Evolutionary conservation across 2,888 invertebrate species (phyloP).

Genomic region (Dysmachus trigonus): DNA sequence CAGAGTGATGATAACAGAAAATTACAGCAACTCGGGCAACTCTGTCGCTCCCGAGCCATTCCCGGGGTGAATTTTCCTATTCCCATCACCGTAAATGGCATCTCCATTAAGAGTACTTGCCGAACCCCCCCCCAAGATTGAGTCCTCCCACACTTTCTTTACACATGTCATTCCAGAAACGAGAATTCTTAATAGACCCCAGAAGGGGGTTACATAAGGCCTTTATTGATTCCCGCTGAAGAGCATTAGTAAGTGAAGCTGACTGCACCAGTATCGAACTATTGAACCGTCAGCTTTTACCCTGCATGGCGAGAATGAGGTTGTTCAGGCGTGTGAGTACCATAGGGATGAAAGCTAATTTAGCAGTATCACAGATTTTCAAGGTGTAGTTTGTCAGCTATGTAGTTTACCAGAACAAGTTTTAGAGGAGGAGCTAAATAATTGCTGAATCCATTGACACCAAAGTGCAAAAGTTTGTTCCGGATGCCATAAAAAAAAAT

Average conservation of each 20-base stretch:
- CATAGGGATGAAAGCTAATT: not conserved
- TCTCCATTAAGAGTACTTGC: not conserved
- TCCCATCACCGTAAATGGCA: conserved; percentile 15
- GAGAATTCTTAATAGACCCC: not conserved
- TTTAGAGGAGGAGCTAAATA: not conserved
- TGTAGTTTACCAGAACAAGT: not conserved
- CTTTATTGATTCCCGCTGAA: not conserved
- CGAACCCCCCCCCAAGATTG: not conserved
- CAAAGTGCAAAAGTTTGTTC: not conserved
- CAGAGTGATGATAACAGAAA: not conserved
- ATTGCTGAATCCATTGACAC: not conserved
- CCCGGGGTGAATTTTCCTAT: not conserved
- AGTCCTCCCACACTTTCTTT: not conserved
- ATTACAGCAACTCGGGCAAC: not conserved
- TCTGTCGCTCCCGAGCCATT: not conserved
- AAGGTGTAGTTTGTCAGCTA: not conserved
- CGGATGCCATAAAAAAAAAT: not conserved
- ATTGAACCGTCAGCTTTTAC: not conserved
- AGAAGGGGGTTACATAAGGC: not conserved
- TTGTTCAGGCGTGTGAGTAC: not conserved
- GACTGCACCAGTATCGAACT: not conserved
- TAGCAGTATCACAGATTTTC: not conserved
- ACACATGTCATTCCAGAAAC: not conserved
- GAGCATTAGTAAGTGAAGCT: not conserved
- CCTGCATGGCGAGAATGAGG: not conserved